Conservation (phyloP, 2,113 vertebrate species). For the Sterna hirundo region DNA sequence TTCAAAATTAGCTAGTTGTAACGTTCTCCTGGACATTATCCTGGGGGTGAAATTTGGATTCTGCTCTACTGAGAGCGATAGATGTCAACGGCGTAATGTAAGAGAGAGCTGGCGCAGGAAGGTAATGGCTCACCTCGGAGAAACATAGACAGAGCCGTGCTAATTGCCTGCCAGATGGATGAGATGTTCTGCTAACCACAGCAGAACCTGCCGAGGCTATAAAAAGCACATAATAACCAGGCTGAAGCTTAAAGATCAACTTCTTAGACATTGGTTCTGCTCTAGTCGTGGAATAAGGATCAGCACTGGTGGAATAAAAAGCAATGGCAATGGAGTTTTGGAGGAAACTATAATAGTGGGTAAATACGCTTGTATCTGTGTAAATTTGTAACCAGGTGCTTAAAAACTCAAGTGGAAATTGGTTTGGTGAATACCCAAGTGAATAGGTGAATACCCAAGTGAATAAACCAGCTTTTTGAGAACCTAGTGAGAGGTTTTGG, state of each 20-base stretch:
- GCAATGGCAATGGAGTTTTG: not conserved
- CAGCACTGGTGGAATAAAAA: not conserved
- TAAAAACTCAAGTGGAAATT: not conserved
- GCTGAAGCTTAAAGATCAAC: not conserved
- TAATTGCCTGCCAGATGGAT: conserved; percentile 38
- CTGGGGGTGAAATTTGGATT: not conserved
- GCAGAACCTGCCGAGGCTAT: not conserved
- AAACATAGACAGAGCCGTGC: not conserved
- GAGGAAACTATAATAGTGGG: not conserved
- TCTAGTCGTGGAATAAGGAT: not conserved
- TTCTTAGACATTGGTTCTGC: not conserved
- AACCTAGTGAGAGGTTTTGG: not conserved
- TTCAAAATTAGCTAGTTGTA: not conserved
- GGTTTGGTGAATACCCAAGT: not conserved
- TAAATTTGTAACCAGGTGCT: not conserved
- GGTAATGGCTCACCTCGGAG: not conserved
- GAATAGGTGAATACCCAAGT: not conserved
- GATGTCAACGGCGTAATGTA: not conserved
- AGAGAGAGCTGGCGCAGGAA: not conserved
- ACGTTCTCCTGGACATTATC: not conserved
- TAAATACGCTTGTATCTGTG: not conserved
- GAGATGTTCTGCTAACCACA: not conserved
- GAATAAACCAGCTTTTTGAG: not conserved
- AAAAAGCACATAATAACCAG: not conserved
- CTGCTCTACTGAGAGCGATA: not conserved